phyloP scores from a whole-genome alignment of 2,888 invertebrate species.

The Cheilosia soror region DNA sequence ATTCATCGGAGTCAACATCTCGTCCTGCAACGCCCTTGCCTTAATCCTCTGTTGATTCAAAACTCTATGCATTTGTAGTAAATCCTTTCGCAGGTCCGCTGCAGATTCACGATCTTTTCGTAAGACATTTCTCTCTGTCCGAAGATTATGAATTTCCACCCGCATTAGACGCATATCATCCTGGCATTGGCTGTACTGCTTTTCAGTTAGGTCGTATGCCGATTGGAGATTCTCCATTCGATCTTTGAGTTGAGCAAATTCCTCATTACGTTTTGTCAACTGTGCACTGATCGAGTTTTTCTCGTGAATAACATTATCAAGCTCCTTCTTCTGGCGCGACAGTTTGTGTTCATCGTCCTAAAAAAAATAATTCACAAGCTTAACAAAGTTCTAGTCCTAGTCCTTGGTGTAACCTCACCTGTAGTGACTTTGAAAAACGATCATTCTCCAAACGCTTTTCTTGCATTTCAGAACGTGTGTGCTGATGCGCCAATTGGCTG shows the following conservation, averaged over 20 bases:
- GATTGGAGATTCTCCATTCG: slow-evolving; percentile 92
- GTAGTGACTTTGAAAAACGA: slow-evolving; percentile 88
- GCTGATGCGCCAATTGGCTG: slow-evolving; percentile 81
- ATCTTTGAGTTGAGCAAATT: slow-evolving; percentile 90
- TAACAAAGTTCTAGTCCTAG: neutral
- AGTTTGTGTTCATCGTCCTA: slow-evolving; percentile 89
- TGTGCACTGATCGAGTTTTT: slow-evolving; percentile 93
- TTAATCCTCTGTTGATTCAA: slow-evolving; percentile 92
- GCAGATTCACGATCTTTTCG: slow-evolving; percentile 91
- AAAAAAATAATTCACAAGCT: neutral
- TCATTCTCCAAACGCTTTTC: slow-evolving; percentile 83
- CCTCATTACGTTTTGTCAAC: slow-evolving; percentile 92
- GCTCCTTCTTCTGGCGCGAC: slow-evolving; percentile 88
- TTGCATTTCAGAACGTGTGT: slow-evolving; percentile 81
- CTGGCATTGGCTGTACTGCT: slow-evolving; percentile 90
- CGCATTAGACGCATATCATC: slow-evolving; percentile 94
- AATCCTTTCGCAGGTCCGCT: slow-evolving; percentile 92
- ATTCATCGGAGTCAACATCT: slow-evolving; percentile 95
- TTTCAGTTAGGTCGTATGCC: slow-evolving; percentile 89
- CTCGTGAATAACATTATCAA: slow-evolving; percentile 90
- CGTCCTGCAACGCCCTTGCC: slow-evolving; percentile 94
- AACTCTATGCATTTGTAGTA: slow-evolving; percentile 88
- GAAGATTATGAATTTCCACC: slow-evolving; percentile 91
- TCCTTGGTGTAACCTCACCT: slow-evolving; percentile 80
- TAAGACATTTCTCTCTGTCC: slow-evolving; percentile 89